Evolutionary conservation across 1,140 invertebrate genomes (phyloP), one percentile per base, ranked within the genome.

Genomic region (Dicyema japonicum): DNA sequence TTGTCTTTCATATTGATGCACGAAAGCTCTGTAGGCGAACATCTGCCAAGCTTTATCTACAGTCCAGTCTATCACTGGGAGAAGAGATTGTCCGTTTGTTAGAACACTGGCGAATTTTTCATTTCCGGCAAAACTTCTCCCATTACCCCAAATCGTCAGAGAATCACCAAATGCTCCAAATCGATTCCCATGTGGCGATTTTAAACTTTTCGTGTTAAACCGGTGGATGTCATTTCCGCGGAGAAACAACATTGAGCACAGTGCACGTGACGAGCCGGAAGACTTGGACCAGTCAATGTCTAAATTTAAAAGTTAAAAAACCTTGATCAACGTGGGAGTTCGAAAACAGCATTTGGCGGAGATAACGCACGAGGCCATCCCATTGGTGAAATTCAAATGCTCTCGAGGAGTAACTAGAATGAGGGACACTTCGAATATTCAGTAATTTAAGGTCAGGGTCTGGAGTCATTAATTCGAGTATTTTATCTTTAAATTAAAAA

Each of bases 261-360:
- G n/a, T n/a, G n/a, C n/a, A n/a, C n/a, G n/a, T n/a, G n/a, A n/a
- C n/a, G n/a, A n/a, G n/a, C n/a, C n/a, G n/a, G n/a, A n/a, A n/a
- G n/a, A n/a, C n/a, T n/a, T n/a, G n/a, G n/a, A n/a, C n/a, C n/a
- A n/a, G n/a, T n/a, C n/a, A n/a, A n/a, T n/a, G n/a, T n/a, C n/a
- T n/a, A n/a, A n/a, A n/a, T n/a, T n/a, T n/a, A n/a, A n/a, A n/a
- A n/a, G n/a, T n/a, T n/a, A n/a, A n/a, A n/a, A n/a, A n/a, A 50
- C 46, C 46, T 41, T 51, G 46, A 28, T 47, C 44, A 38, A 48
- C 42, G 1, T 40, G 32, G 18, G 47, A 39, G 34, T 46, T 39
- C 18, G 44, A 39, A 23, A 50, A 40, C 9, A 46, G 33, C 46
- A 48, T 50, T 33, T 50, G 44, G 13, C 42, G 29, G 0, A 50